phyloP scores from a whole-genome alignment of 2,888 invertebrate genomes.

The Tridacna crocea region DNA sequence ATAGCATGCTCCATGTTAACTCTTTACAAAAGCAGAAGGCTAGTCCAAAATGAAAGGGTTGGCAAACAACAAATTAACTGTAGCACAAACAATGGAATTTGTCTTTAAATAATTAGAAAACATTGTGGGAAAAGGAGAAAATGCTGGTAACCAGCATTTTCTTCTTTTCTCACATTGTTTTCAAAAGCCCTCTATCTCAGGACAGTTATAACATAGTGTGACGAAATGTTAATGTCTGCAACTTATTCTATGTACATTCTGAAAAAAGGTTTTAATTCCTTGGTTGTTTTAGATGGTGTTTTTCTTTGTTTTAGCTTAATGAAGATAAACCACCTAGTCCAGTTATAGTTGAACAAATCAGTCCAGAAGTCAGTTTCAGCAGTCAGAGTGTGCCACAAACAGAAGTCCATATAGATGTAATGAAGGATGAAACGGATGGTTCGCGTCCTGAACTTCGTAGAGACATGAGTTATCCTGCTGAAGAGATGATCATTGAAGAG shows the following conservation, averaged over 20 bases:
- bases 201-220: too few relatives aligned
- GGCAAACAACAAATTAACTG: too few relatives aligned
- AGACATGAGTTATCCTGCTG: constrained; percentile 45
- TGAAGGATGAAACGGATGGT: constrained; percentile 7
- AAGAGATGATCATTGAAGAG: constrained; percentile 52
- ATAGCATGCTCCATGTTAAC: too few relatives aligned
- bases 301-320: neutral
- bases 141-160: too few relatives aligned
- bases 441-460: constrained; percentile 7
- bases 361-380: neutral
- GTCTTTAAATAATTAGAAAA: too few relatives aligned
- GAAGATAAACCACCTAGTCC: constrained; percentile 32
- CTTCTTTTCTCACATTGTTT: too few relatives aligned
- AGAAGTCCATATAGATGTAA: constrained; percentile 8
- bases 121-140: too few relatives aligned
- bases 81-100: too few relatives aligned
- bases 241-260: neutral
- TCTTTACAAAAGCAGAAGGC: too few relatives aligned
- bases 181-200: too few relatives aligned
- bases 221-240: too few relatives aligned
- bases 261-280: neutral
- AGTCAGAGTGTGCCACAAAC: constrained; percentile 10
- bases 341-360: constrained; percentile 3
- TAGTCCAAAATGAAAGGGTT: too few relatives aligned
- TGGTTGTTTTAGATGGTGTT: neutral